phyloP scores from a whole-genome alignment of 2,113 vertebrate genomes.

The Loxodonta africana region DNA sequence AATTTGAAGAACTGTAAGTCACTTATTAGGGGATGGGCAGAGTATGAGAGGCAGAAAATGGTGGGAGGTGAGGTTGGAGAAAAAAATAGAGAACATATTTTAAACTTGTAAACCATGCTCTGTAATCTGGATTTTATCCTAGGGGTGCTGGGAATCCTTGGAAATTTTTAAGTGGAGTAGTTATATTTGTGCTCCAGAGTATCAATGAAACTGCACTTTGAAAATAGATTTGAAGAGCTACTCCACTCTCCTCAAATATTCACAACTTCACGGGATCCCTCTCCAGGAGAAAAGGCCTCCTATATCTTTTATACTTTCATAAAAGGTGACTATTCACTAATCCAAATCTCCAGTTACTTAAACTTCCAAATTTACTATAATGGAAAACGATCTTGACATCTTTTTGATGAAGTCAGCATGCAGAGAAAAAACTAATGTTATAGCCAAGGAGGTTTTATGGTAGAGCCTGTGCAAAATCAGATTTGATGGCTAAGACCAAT shows the following conservation, averaged over 20 bases:
- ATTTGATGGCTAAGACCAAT: slow-evolving; percentile 7
- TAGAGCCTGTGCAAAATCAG: slow-evolving; percentile 49
- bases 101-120: not conserved
- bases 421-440: slow-evolving; percentile 1
- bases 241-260: not conserved
- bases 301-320: not conserved
- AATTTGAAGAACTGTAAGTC: not conserved
- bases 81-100: not conserved
- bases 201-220: not conserved
- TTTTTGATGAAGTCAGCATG: not conserved
- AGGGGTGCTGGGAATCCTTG: not conserved
- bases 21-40: not conserved
- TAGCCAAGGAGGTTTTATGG: slow-evolving; percentile 11
- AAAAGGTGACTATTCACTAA: not conserved
- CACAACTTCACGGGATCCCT: not conserved
- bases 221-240: slow-evolving; percentile 35
- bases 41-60: not conserved
- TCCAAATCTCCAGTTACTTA: slow-evolving; percentile 11
- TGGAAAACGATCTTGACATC: not conserved
- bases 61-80: not conserved
- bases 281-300: not conserved
- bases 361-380: slow-evolving; percentile 31
- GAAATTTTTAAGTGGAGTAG: not conserved
- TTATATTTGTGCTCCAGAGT: not conserved
- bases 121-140: not conserved